Conservation (phyloP, 2,888 invertebrate species). For the Phragmatobia fuliginosa region DNA sequence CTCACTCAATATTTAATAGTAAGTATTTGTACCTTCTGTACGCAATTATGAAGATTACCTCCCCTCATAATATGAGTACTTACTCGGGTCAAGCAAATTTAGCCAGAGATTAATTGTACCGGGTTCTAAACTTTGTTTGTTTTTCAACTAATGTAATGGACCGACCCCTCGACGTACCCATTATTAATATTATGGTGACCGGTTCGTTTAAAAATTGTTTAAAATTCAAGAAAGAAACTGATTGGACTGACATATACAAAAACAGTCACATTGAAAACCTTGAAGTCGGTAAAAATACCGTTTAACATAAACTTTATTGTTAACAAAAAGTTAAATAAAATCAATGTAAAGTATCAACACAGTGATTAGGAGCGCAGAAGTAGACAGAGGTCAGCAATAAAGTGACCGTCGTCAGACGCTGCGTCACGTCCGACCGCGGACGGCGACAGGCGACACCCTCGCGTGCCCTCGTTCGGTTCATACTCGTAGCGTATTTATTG, state of each 20-base stretch:
- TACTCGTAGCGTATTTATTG: constrained; percentile 75
- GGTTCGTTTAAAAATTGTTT: constrained; percentile 19
- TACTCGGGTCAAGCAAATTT: constrained; percentile 76
- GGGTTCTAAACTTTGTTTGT: constrained; percentile 70
- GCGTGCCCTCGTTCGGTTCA: constrained; percentile 70
- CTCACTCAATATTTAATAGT: too few relatives aligned
- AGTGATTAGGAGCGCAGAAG: constrained; percentile 77
- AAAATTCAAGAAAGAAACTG: neutral
- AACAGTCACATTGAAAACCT: too few relatives aligned
- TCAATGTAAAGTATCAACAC: constrained; percentile 67
- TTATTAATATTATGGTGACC: constrained; percentile 55
- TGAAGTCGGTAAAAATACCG: neutral
- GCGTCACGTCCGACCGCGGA: constrained; percentile 80
- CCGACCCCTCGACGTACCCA: constrained; percentile 52
- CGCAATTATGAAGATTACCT: constrained; percentile 59
- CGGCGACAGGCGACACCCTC: constrained; percentile 42
- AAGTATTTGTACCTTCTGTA: neutral
- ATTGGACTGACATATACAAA: neutral
- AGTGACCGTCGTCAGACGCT: constrained; percentile 83
- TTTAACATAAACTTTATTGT: constrained; percentile 24
- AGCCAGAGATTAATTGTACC: constrained; percentile 77
- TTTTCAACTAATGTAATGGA: constrained; percentile 78
- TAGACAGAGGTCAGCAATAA: constrained; percentile 86
- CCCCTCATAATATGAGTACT: constrained; percentile 35
- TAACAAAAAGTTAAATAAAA: constrained; percentile 59